Evolutionary conservation across 2,888 invertebrate genomes (phyloP).

Genomic region (Allacma fusca): DNA sequence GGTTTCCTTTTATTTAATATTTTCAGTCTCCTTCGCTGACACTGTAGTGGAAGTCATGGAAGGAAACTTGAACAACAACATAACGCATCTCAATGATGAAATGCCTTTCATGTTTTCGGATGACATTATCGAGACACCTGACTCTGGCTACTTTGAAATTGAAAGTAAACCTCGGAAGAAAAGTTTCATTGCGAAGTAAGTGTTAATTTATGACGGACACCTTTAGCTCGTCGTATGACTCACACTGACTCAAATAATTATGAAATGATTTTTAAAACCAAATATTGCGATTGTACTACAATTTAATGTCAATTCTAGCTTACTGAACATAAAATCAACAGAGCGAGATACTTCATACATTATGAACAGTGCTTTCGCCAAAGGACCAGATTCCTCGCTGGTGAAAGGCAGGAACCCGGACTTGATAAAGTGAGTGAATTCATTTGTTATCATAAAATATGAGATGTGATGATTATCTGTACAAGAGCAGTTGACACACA

Average conservation of each 20-base stretch:
- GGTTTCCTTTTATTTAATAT: too few species aligned
- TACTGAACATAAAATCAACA: slow-evolving; percentile 55
- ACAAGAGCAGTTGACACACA: too few species aligned
- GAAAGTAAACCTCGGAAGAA: slow-evolving; percentile 58
- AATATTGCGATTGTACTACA: too few species aligned
- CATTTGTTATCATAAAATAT: too few species aligned
- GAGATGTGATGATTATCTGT: too few species aligned
- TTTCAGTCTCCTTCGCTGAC: slow-evolving; percentile 39
- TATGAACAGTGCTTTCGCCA: slow-evolving; percentile 52
- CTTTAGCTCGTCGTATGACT: too few species aligned
- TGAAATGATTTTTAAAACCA: too few species aligned
- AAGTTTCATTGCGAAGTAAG: slow-evolving; percentile 60
- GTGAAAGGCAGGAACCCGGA: slow-evolving; percentile 59
- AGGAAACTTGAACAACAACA: slow-evolving; percentile 12
- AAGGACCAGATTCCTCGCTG: slow-evolving; percentile 55
- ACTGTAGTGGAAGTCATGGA: slow-evolving; percentile 39
- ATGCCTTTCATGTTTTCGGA: slow-evolving; percentile 1
- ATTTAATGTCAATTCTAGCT: slow-evolving; percentile 45
- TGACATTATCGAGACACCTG: slow-evolving; percentile 53
- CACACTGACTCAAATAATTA: too few species aligned
- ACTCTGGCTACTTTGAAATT: slow-evolving; percentile 60
- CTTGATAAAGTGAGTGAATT: slow-evolving; percentile 59
- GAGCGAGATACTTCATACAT: slow-evolving; percentile 49
- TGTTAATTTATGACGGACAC: too few species aligned
- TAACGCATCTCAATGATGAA: slow-evolving; percentile 16